phyloP scores from a whole-genome alignment of 2,888 invertebrate genomes.

The Apamea epomidion region DNA sequence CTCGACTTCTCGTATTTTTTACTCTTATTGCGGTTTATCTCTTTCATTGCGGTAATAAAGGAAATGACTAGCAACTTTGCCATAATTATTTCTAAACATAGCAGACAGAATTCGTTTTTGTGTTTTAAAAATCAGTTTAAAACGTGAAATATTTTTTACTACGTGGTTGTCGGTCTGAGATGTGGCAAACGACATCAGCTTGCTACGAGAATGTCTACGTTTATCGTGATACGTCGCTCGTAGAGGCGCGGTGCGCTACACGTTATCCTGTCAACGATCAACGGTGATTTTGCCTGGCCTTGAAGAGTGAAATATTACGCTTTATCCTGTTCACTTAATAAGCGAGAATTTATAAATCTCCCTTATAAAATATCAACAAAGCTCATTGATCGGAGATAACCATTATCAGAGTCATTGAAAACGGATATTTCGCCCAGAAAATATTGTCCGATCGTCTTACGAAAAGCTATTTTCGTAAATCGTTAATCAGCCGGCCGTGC shows the following conservation, averaged over 20 bases:
- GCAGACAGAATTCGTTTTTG: not conserved
- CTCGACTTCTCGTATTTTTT: conserved; percentile 49
- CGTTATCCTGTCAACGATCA: conserved; percentile 9
- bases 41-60: conserved; percentile 28
- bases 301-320: not conserved
- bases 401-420: conserved; percentile 45
- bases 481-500: conserved; percentile 86
- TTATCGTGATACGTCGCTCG: conserved; percentile 26
- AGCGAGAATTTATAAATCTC: conserved; percentile 26
- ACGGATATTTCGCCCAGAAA: conserved; percentile 65
- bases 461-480: conserved; percentile 85
- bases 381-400: conserved; percentile 57
- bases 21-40: conserved; percentile 40
- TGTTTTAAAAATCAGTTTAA: not conserved
- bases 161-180: not conserved
- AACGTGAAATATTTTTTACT: conserved; percentile 6
- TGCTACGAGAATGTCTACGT: conserved; percentile 34
- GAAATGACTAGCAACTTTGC: conserved; percentile 29
- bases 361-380: conserved; percentile 31
- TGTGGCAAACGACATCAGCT: not conserved
- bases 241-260: conserved; percentile 29
- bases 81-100: conserved; percentile 25
- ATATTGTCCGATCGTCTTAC: conserved; percentile 77
- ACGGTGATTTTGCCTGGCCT: conserved; percentile 5
- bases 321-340: not conserved